Base-by-base conservation (phyloP, 2,797 vertebrate species). In the Nannoperca australis region DNA sequence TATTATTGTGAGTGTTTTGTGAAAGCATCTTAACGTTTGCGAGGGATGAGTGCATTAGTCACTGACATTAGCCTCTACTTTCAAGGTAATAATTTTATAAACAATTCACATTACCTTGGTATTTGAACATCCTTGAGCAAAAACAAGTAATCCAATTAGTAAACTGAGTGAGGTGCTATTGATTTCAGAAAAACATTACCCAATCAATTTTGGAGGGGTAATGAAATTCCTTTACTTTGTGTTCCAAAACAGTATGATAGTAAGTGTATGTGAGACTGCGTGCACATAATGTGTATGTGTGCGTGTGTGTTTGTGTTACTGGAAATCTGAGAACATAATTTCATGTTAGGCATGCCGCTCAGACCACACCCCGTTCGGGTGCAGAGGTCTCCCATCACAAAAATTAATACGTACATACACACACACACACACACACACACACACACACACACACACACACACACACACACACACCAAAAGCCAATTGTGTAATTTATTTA, bases 141-240 rank as follows among this genome's bases (percentile, higher is more conserved):
- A 92, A 91, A 89, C 90, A 91, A 80, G 83, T 93, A 93, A 95
- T 94, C 90, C 81, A 94, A 93, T 94, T 93, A 93, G 89, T 85
- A 83, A 84, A 84, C 86, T 83, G 88, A 91, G 88, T 85, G 91
- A 92, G 89, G 89, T 42, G 20, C 78, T 92, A 95, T 95, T 92
- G 93, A 95, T 95, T 93, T 89, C 50, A 85, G 80, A 62, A 85
- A 92, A 93, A 91, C 88, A 91, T 88, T 86, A 87, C 60, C 82
- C 85, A 92, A 92, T 93, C 89, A 89, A 93, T 93, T 92, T 90
- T 84, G 44, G 63, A 80, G 76, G 30, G 77, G 73, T 91, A 92
- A 93, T 90, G 88, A 91, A 91, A 92, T 92, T 92, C 84, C 84
- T 89, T 85, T 88, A 90, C 85, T 91, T 88, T 89, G 84, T 80